Evolutionary conservation across 1,140 invertebrate species (phyloP).

Genomic region (Pygmarrhopalites habei): DNA sequence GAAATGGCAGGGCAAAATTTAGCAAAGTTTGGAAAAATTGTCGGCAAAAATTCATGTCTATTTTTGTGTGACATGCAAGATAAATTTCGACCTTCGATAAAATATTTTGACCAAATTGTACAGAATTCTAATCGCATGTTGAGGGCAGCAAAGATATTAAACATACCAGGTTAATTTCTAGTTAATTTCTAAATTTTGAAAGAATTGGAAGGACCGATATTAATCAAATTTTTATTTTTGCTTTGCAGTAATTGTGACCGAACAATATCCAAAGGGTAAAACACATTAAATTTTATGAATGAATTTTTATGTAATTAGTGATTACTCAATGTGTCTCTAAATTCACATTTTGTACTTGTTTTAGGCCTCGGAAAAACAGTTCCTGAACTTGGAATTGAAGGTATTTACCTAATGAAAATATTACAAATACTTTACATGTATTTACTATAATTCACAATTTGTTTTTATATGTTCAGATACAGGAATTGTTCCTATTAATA

Average conservation of each 20-base stretch:
- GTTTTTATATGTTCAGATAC: too few species aligned
- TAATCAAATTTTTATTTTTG: too few species aligned
- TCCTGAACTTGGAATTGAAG: conserved; percentile 51
- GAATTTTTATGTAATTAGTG: too few species aligned
- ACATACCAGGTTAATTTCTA: too few species aligned
- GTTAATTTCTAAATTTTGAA: too few species aligned
- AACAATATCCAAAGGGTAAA: conserved; percentile 10
- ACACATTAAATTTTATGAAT: too few species aligned
- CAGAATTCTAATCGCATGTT: conserved; percentile 51
- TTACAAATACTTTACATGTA: too few species aligned
- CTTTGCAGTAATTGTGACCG: conserved; percentile 2
- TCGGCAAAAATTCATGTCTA: conserved; percentile 41
- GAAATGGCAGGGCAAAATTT: conserved; percentile 6
- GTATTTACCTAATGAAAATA: too few species aligned
- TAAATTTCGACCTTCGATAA: conserved; percentile 55
- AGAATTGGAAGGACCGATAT: too few species aligned
- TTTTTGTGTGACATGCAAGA: conserved; percentile 63
- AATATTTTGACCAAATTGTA: conserved; percentile 55
- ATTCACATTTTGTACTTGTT: too few species aligned
- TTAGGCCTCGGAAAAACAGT: conserved; percentile 58
- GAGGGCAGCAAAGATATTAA: conserved; percentile 50
- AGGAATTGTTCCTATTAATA: conserved; percentile 48
- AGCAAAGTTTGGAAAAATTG: conserved; percentile 28
- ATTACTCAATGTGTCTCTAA: too few species aligned
- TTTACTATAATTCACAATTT: too few species aligned